Base-by-base conservation (phyloP, 2,888 invertebrate species). In the Frankliniella intonsa region DNA sequence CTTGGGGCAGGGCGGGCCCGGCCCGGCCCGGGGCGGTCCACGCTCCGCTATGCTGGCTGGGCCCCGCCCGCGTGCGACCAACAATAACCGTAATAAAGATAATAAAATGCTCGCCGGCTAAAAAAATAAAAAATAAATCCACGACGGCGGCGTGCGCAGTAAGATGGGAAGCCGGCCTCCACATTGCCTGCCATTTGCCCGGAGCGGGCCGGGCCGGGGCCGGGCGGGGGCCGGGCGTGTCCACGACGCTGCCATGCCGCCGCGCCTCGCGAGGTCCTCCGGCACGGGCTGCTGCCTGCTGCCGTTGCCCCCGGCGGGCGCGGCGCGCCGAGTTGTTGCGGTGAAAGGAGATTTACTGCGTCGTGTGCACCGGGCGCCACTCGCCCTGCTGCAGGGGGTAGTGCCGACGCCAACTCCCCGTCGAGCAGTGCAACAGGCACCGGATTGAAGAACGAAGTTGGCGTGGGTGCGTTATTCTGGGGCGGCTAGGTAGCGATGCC, bases 1-100 rank as follows among this genome's bases (percentile, higher is more conserved):
- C 65, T n/a, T 22, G 22, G 69, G 9, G 9, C 69, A 0, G 69
- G 11, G 69, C 19, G 22, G 69, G 22, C 62, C 11, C 14, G 62
- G 62, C 62, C 62, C 62, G n/a, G 62, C 10, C 14, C 55, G 19
- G 17, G 62, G 62, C 62, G n/a, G 62, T 7, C 62, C 55, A 55
- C 14, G 55, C 55, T 14, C 14, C 14, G 55, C 55, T 14, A 17
- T 17, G 14, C 55, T 12, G 55, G 14, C 55, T 17, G 55, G 55
- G 55, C 55, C 55, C 62, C 14, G 62, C 38, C 38, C 38, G 38
- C 38, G 38, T 38, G 38, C 38, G 22, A 25, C 69, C 69, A 76
- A 76, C 69, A 76, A 76, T 76, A 76, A 76, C 69, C 69, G 25
- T 76, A 76, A 76, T 76, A 76, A 76, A 25, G 69, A 76, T 76